Evolutionary conservation across 2,797 vertebrate species (phyloP), one percentile per base, ranked within the genome.

Genomic region (Epinephelus coioides): DNA sequence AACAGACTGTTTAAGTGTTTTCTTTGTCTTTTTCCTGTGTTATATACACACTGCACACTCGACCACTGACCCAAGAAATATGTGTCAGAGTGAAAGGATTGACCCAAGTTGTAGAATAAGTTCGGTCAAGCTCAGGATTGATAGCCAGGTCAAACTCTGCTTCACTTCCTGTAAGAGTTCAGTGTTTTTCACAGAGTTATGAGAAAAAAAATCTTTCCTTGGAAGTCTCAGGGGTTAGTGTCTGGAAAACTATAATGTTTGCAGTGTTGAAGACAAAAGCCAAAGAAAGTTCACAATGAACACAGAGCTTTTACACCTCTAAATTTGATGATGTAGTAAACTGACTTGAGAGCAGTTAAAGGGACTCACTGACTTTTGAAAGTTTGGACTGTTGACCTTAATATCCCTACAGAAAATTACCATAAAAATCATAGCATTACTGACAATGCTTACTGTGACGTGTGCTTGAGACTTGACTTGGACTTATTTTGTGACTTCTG

Each of bases 1-100:
- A 12, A 38, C 14, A 18, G 19, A 47, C 5, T 14, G 19, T 21
- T 11, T 1, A 40, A 21, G 38, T 10, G 40, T 10, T 53, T 15
- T 46, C 5, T 43, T 27, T 2, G 3, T 30, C 11, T 64, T 17
- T 17, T 25, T 9, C 5, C 8, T 51, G 30, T 19, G 62, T 27
- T 19, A 38, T 34, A 47, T 14, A 76, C 1, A 34, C 21, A 50
- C 46, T 30, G 54, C 30, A 56, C 34, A 76, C n/a, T 50, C 23
- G 0, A 69, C 46, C 17, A n/a, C 14, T 68, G 56, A 46, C 56
- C 50, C 6, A 46, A 27, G 34, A 69, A 49, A 76, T 65, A 47
- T 3, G 14, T 15, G 38, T 73, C 68, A 69, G 63, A 47, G 53
- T 59, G 5, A 68, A 67, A 51, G 21, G 47, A 5, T 7, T 19